phyloP scores from a whole-genome alignment of 2,888 invertebrate species.

The Exephanes ischioxanthus region DNA sequence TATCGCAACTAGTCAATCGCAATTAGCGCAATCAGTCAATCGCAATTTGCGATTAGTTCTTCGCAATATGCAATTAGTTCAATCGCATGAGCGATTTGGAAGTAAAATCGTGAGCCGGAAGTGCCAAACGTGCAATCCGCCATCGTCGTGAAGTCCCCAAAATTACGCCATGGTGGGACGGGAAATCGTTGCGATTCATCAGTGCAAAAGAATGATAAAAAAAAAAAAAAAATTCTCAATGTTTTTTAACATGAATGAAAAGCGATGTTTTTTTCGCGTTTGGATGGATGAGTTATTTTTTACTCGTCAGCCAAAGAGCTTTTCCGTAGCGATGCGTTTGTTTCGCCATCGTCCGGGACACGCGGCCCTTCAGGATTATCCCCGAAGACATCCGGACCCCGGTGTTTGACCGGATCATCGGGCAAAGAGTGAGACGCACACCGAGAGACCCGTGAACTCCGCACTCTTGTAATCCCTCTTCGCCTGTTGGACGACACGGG shows the following conservation, averaged over 20 bases:
- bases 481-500: slow-evolving; percentile 47
- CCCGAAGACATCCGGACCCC: slow-evolving; percentile 33
- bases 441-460: slow-evolving; percentile 65
- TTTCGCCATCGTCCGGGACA: slow-evolving; percentile 65
- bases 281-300: not conserved
- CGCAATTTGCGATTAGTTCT: too few relatives aligned
- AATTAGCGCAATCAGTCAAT: too few relatives aligned
- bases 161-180: too few relatives aligned
- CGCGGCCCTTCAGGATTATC: slow-evolving; percentile 66
- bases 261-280: not conserved
- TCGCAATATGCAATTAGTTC: too few relatives aligned
- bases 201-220: not conserved
- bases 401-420: slow-evolving; percentile 40
- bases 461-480: slow-evolving; percentile 69
- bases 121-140: too few relatives aligned
- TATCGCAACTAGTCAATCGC: too few relatives aligned
- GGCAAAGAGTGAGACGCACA: slow-evolving; percentile 58
- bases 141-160: too few relatives aligned
- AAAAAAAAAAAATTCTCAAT: not conserved
- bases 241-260: not conserved
- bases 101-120: too few relatives aligned
- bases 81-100: too few relatives aligned
- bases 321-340: slow-evolving; percentile 30
- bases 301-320: slow-evolving; percentile 12
- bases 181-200: not conserved